Percentiles rank a stretch among this genome's conserved stretches.
Evolutionary conservation across 2,113 vertebrate genomes (phyloP).

Genomic region (Ginglymostoma cirratum): DNA sequence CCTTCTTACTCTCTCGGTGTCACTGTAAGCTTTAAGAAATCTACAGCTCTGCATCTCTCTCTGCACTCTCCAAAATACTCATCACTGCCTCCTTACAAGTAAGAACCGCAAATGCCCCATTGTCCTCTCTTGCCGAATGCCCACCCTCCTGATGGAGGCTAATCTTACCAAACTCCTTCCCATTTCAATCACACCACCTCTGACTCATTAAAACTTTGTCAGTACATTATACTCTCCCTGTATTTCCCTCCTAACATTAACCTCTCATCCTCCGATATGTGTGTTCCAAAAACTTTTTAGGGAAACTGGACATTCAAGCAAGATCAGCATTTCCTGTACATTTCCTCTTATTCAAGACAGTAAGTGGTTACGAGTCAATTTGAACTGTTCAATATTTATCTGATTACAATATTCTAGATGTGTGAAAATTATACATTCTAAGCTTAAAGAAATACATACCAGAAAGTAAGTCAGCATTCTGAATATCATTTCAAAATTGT

Average conservation of each 20-base stretch:
- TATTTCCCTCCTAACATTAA: neutral
- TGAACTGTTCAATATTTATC: neutral
- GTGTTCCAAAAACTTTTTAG: neutral
- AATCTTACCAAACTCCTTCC: neutral
- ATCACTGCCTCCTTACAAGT: neutral
- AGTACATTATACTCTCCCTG: neutral
- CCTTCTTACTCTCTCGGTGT: neutral
- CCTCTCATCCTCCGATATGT: neutral
- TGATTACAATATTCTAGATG: neutral
- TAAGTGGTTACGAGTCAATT: neutral
- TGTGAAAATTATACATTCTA: neutral
- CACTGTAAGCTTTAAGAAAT: neutral
- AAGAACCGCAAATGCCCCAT: neutral
- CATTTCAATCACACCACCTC: neutral
- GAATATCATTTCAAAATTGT: neutral
- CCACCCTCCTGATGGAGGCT: neutral
- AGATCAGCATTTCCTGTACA: neutral
- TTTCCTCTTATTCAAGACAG: neutral
- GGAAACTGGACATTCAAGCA: neutral
- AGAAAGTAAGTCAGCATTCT: neutral
- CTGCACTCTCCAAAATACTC: neutral
- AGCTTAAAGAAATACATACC: neutral
- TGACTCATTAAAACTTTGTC: neutral
- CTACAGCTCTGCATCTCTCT: neutral
- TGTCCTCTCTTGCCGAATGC: neutral